phyloP scores from a whole-genome alignment of 2,113 vertebrate genomes.

The Galeopterus variegatus region DNA sequence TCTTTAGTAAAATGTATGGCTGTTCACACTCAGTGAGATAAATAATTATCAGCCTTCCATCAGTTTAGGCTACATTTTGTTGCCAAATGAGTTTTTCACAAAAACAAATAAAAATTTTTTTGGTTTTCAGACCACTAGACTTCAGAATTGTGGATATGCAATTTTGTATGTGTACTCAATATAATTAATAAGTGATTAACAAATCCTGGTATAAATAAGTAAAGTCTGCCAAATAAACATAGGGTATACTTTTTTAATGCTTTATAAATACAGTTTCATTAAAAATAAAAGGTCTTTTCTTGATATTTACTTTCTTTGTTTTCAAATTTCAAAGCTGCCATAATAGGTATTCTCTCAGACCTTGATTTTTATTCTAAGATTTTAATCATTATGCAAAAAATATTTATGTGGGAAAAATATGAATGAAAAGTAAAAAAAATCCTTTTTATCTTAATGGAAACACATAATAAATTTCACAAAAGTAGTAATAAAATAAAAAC shows the following conservation, averaged over 20 bases:
- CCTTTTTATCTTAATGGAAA: slow-evolving; percentile 38
- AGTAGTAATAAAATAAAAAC: slow-evolving; percentile 5
- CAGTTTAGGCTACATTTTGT: slow-evolving; percentile 15
- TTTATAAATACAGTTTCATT: neutral
- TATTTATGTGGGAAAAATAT: neutral
- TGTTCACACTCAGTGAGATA: neutral
- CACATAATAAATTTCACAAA: slow-evolving; percentile 18
- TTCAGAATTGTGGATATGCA: neutral
- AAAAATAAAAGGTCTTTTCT: neutral
- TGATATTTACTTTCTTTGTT: slow-evolving; percentile 33
- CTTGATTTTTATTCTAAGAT: slow-evolving; percentile 46
- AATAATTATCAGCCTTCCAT: neutral
- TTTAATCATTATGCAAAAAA: neutral
- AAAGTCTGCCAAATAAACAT: neutral
- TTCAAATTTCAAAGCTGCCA: slow-evolving; percentile 50
- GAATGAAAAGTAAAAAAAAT: neutral
- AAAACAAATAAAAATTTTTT: neutral
- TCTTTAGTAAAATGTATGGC: neutral
- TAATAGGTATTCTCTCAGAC: neutral
- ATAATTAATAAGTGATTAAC: neutral
- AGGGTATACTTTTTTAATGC: neutral
- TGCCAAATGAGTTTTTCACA: neutral
- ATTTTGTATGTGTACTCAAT: neutral
- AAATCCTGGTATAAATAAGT: neutral
- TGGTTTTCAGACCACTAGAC: neutral